These are phyloP conservation scores for Artibeus lituratus DNA, from an alignment of 2,797 vertebrate genomes.

Conservation along the genomic window DNA sequence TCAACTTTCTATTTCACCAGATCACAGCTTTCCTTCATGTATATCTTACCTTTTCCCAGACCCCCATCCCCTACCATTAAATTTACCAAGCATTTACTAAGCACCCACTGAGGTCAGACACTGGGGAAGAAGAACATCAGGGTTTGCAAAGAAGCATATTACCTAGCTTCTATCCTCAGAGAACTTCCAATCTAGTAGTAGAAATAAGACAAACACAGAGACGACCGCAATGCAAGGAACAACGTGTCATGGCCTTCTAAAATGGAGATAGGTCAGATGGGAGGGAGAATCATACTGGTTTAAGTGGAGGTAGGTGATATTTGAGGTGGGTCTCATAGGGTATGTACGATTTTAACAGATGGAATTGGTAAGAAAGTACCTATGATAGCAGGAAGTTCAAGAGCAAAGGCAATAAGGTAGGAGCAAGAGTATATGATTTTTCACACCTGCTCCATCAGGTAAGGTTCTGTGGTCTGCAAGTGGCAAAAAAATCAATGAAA, in stretches of 20 bases:
- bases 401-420: neutral
- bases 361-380: neutral
- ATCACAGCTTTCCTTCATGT: neutral
- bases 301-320: neutral
- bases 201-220: neutral
- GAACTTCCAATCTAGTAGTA: neutral
- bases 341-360: neutral
- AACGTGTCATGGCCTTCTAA: neutral
- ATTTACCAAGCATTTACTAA: neutral
- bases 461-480: neutral
- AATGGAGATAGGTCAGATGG: neutral
- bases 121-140: neutral
- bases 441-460: neutral
- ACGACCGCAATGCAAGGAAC: neutral
- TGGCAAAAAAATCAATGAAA: neutral
- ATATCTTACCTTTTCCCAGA: neutral
- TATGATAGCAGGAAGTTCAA: neutral
- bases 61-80: neutral
- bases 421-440: neutral
- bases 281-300: neutral
- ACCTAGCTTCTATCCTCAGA: too few species aligned
- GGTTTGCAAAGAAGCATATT: neutral
- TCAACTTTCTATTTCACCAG: neutral
- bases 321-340: neutral
- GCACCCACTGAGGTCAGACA: neutral